Evolutionary conservation across 2,113 vertebrate genomes (phyloP).

Genomic region (Centropristis striata): DNA sequence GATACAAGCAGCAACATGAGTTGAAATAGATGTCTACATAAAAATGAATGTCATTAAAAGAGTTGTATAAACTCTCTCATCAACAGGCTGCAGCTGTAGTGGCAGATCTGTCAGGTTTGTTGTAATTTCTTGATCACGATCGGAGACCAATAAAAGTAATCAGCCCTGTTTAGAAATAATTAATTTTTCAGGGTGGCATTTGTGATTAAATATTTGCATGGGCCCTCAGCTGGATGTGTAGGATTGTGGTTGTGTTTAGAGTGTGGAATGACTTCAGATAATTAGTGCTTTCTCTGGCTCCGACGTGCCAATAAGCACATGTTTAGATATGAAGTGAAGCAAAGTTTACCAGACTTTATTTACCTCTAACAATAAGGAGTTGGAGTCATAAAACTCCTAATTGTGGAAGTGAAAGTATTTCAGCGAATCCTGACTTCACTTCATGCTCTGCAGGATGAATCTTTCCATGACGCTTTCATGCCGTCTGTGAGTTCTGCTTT

Average conservation of each 20-base stretch:
- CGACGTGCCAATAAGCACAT: background rate
- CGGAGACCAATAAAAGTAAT: conserved; percentile 13
- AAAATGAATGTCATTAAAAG: background rate
- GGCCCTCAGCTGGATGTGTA: conserved; percentile 1
- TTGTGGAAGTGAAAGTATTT: conserved; percentile 18
- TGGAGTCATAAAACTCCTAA: background rate
- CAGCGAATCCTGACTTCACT: background rate
- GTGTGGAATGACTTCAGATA: background rate
- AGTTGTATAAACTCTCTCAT: no score
- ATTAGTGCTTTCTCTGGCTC: background rate
- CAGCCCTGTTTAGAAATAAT: background rate
- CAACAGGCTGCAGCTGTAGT: background rate
- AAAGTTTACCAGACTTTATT: background rate
- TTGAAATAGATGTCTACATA: background rate
- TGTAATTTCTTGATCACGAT: conserved; percentile 10
- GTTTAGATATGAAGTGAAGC: background rate
- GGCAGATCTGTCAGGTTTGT: conserved; percentile 1
- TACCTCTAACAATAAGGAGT: background rate
- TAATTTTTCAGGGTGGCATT: conserved; percentile 3
- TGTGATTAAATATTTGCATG: conserved; percentile 29
- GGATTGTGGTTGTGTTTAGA: background rate
- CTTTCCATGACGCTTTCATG: background rate
- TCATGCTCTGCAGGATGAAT: background rate
- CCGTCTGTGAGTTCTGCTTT: background rate
- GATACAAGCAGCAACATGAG: background rate